Conservation (phyloP, 2,888 invertebrate species). For the Eupelmus urozonus region DNA sequence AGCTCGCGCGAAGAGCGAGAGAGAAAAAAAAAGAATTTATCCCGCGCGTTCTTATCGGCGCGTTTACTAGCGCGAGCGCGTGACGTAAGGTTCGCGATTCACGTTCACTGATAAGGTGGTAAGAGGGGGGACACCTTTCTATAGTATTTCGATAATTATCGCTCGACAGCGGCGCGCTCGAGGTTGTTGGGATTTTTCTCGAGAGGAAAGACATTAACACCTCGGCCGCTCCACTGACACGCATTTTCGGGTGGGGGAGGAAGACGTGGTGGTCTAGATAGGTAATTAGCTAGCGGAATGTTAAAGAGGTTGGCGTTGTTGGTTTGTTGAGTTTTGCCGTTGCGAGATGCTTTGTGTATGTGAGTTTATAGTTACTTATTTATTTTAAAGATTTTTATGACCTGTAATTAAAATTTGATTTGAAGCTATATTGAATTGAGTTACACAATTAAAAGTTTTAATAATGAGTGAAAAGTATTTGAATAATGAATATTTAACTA, state of each 20-base stretch:
- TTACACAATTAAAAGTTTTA: no score
- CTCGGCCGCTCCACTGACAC: slow-evolving; percentile 45
- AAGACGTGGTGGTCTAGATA: neutral
- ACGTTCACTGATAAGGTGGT: slow-evolving; percentile 47
- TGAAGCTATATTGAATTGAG: no score
- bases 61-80: slow-evolving; percentile 22
- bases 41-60: neutral
- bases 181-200: neutral
- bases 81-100: slow-evolving; percentile 53
- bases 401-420: no score
- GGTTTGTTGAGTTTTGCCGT: no score
- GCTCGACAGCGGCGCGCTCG: slow-evolving; percentile 16
- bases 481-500: no score
- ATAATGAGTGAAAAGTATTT: no score
- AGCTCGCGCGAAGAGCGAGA: slow-evolving; percentile 27
- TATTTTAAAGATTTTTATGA: no score
- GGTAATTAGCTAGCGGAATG: neutral
- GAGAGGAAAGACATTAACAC: slow-evolving; percentile 42
- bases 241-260: slow-evolving; percentile 50
- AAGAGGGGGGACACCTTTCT: neutral
- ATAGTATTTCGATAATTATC: slow-evolving; percentile 56
- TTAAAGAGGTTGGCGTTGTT: no score
- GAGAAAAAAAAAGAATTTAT: slow-evolving; percentile 24
- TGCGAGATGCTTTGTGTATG: no score
- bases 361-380: no score